Evolutionary conservation across 2,113 vertebrate species (phyloP).

Genomic region (Aleadryas rufinucha): DNA sequence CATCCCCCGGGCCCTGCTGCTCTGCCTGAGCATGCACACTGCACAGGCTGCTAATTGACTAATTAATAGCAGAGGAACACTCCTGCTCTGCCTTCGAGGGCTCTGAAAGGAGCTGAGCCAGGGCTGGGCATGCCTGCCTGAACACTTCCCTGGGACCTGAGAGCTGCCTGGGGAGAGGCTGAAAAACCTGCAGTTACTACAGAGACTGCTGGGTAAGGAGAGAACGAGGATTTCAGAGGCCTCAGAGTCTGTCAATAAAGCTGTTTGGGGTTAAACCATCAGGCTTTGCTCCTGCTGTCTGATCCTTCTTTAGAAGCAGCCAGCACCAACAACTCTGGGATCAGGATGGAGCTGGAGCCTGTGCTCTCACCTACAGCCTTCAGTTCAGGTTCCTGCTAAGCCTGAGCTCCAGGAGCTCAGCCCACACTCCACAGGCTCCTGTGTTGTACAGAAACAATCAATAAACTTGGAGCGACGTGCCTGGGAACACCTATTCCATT

Average conservation of each 20-base stretch:
- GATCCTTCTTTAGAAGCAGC: background rate
- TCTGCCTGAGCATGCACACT: background rate
- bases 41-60: background rate
- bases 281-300: background rate
- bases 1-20: background rate
- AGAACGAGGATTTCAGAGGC: background rate
- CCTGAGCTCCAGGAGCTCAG: background rate
- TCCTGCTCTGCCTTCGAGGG: background rate
- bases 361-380: background rate
- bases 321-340: background rate
- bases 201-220: background rate
- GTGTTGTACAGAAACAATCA: background rate
- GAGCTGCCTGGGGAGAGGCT: background rate
- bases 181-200: background rate
- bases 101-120: background rate
- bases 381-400: background rate
- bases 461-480: background rate
- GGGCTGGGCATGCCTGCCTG: background rate
- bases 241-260: background rate
- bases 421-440: background rate
- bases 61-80: background rate
- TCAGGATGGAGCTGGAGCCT: background rate
- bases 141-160: background rate
- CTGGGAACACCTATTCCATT: background rate
- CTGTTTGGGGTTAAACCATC: background rate